Percentiles rank a stretch among this genome's conserved stretches.
Evolutionary conservation across 2,113 vertebrate genomes (phyloP).

Genomic region (Clarias magur): DNA sequence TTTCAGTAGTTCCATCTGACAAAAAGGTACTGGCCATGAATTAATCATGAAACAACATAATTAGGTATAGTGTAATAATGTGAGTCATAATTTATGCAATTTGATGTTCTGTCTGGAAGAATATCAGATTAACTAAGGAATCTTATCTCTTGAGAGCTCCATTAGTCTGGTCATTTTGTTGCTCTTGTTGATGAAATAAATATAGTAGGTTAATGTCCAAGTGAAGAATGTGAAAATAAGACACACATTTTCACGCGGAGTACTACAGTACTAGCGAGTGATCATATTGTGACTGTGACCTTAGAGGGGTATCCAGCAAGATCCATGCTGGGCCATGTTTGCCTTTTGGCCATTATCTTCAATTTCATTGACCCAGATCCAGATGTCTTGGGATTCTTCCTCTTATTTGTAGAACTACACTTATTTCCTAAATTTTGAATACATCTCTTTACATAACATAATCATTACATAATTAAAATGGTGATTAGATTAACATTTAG

Average conservation of each 20-base stretch:
- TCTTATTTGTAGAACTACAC: neutral
- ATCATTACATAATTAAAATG: neutral
- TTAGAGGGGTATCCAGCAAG: neutral
- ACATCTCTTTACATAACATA: neutral
- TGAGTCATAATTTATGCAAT: neutral
- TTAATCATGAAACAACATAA: neutral
- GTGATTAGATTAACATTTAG: neutral
- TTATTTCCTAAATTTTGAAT: neutral
- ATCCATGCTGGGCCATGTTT: neutral
- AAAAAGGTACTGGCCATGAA: neutral
- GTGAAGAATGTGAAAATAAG: neutral
- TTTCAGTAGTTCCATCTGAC: neutral
- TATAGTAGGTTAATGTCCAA: too few relatives aligned
- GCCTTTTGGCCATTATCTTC: neutral
- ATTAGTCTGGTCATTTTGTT: neutral
- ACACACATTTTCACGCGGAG: neutral
- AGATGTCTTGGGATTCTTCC: neutral
- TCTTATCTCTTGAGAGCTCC: neutral
- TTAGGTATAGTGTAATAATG: neutral
- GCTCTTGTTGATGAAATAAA: neutral
- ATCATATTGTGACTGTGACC: neutral
- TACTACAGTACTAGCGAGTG: neutral
- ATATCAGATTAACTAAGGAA: neutral
- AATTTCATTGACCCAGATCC: neutral
- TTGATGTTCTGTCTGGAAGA: neutral